Percentiles rank a stretch among this genome's conserved stretches.
Conservation (phyloP, 2,113 vertebrate species). For the Ophiodon elongatus region DNA sequence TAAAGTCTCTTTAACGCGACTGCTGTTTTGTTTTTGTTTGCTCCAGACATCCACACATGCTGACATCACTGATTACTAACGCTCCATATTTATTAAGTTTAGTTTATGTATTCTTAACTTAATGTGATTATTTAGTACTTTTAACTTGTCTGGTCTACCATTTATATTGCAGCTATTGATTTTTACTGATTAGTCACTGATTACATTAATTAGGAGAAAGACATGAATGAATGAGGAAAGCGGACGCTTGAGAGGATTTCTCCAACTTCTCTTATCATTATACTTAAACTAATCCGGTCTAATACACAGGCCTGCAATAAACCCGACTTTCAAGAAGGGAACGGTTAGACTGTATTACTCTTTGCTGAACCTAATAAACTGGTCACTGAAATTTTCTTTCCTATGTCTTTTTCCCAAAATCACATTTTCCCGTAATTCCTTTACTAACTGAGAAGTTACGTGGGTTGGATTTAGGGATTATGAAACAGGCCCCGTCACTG, state of each 20-base stretch:
- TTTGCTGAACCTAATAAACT: background rate
- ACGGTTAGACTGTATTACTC: background rate
- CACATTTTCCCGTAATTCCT: background rate
- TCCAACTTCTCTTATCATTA: background rate
- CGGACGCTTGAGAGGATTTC: background rate
- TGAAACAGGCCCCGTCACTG: slow-evolving; percentile 26
- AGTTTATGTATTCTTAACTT: background rate
- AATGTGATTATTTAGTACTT: background rate
- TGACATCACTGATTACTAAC: background rate
- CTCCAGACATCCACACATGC: background rate
- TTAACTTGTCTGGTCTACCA: background rate
- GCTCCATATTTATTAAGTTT: background rate
- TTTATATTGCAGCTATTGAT: background rate
- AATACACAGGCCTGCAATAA: background rate
- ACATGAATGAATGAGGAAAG: background rate
- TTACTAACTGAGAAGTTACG: background rate
- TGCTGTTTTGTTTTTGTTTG: background rate
- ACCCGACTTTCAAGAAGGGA: background rate
- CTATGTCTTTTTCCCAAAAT: background rate
- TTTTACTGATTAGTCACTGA: too few relatives aligned
- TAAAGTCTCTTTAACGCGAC: background rate
- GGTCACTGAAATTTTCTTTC: background rate
- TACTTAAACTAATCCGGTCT: background rate
- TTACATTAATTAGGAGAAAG: background rate
- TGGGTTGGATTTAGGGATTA: background rate